Conservation (phyloP, 2,888 invertebrate genomes). For the Microctonus hyperodae region DNA sequence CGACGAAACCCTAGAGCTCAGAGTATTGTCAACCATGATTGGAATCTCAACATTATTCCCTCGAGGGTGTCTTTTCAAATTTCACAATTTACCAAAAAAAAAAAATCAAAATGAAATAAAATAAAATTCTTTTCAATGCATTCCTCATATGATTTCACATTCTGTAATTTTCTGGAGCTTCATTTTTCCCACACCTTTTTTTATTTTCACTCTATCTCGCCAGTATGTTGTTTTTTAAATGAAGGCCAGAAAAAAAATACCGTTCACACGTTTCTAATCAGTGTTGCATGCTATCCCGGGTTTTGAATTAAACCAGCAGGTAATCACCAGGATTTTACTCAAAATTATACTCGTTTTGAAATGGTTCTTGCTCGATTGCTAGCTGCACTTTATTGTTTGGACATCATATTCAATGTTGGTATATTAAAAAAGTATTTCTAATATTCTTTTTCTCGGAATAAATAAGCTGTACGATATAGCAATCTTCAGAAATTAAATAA, state of each 20-base stretch:
- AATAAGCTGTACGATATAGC: neutral
- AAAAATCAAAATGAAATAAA: conserved; percentile 4
- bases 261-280: too few relatives aligned
- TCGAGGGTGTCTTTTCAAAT: conserved; percentile 34
- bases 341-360: conserved; percentile 30
- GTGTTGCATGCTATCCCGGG: too few relatives aligned
- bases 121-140: conserved; percentile 12
- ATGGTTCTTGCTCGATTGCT: conserved; percentile 42
- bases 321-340: conserved; percentile 12
- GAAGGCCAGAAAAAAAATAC: too few relatives aligned
- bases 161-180: conserved; percentile 2
- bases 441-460: neutral
- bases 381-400: conserved; percentile 54
- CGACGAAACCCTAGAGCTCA: conserved; percentile 24
- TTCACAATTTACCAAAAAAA: conserved; percentile 20
- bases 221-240: conserved; percentile 9
- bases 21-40: conserved; percentile 49
- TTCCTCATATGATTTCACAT: conserved; percentile 13
- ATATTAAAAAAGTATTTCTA: too few relatives aligned
- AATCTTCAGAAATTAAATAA: conserved; percentile 29
- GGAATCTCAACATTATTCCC: conserved; percentile 44
- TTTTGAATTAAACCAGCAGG: too few relatives aligned
- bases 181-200: conserved; percentile 20
- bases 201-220: conserved; percentile 20
- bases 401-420: too few relatives aligned